Conservation (phyloP, 2,888 invertebrate species). For the Cancer borealis region DNA sequence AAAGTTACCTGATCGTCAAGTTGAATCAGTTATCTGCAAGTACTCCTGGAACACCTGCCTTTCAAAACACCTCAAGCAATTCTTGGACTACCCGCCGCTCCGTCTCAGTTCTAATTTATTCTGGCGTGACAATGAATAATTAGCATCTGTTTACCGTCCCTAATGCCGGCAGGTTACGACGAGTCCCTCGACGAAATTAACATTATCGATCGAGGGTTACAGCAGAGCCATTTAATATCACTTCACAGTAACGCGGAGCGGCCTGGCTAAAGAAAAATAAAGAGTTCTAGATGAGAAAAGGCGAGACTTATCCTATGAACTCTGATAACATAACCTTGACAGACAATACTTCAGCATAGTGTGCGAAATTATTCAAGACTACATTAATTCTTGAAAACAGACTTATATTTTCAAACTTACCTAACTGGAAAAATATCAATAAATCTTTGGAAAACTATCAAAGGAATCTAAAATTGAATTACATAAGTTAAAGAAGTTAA, state of each 20-base stretch:
- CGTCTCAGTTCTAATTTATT: neutral
- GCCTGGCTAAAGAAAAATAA: neutral
- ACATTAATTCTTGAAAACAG: neutral
- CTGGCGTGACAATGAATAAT: slow-evolving; percentile 34
- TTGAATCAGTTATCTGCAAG: neutral
- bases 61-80: neutral
- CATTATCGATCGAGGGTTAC: slow-evolving; percentile 16
- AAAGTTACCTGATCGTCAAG: neutral
- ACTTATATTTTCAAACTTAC: neutral
- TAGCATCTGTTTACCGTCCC: slow-evolving; percentile 34
- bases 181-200: neutral
- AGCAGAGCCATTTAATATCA: neutral
- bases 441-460: neutral
- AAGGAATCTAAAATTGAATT: neutral
- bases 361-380: neutral
- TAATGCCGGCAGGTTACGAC: slow-evolving; percentile 29
- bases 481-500: neutral
- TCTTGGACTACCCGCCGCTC: neutral
- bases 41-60: neutral
- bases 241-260: neutral
- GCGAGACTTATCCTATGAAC: neutral
- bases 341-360: neutral
- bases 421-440: neutral
- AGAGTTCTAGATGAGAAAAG: neutral
- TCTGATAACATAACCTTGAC: neutral